Evolutionary conservation across 1,140 invertebrate genomes (phyloP).

Genomic region (Caenorhabditis elegans): WBcel235 BX284602.5:12424501-12425000

Average conservation of each 20-base stretch:
- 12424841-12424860: constrained; percentile 72
- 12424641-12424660: too few species aligned
- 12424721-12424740: constrained; percentile 82
- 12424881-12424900: constrained; percentile 98
- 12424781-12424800: constrained; percentile 78
- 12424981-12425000: constrained; percentile 84
- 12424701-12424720: too few species aligned
- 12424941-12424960: background rate
- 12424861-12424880: constrained; percentile 77
- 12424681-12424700: too few species aligned
- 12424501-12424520: background rate
- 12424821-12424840: constrained; percentile 92
- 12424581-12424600: too few species aligned
- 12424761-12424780: constrained; percentile 93
- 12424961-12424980: constrained; percentile 68
- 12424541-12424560: too few species aligned
- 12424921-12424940: constrained; percentile 71
- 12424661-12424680: too few species aligned
- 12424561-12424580: too few species aligned
- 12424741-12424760: constrained; percentile 91
- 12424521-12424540: too few species aligned
- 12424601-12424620: background rate
- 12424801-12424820: constrained; percentile 79
- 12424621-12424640: too few species aligned
- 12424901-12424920: constrained; percentile 87